phyloP scores from a whole-genome alignment of 2,888 invertebrate species.

The Lymantria monacha region DNA sequence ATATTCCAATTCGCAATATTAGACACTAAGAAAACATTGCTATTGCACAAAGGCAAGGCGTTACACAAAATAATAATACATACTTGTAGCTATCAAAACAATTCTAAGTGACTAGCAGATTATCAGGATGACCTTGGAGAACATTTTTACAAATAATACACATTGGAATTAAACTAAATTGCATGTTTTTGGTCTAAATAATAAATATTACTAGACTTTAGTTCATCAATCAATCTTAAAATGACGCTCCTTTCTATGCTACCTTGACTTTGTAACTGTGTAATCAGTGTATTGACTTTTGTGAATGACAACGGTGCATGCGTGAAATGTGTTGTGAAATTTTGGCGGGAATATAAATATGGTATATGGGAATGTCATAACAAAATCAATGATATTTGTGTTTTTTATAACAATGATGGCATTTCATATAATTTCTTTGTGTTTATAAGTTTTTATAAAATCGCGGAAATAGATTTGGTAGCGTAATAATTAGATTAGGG shows the following conservation, averaged over 20 bases:
- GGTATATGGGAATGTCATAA: no score
- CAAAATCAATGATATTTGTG: no score
- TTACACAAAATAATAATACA: slow-evolving; percentile 1
- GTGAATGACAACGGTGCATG: slow-evolving; percentile 3
- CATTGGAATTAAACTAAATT: slow-evolving; percentile 15
- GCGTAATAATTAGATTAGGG: no score
- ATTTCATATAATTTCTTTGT: no score
- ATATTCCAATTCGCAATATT: slow-evolving; percentile 8
- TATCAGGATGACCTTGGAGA: slow-evolving; percentile 7
- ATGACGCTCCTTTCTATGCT: slow-evolving; percentile 18
- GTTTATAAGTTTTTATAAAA: no score
- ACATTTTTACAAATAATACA: slow-evolving; percentile 8
- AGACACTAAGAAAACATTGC: slow-evolving; percentile 11
- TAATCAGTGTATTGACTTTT: slow-evolving; percentile 10
- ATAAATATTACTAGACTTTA: slow-evolving; percentile 11
- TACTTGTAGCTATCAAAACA: slow-evolving; percentile 3
- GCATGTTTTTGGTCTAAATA: slow-evolving; percentile 19
- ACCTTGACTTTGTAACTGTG: background rate
- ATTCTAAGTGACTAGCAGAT: slow-evolving; percentile 17
- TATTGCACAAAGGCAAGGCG: slow-evolving; percentile 3
- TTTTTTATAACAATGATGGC: no score
- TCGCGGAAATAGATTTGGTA: no score
- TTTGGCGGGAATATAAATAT: background rate
- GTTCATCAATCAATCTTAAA: slow-evolving; percentile 22
- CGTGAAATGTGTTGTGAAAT: slow-evolving; percentile 16